Base-by-base conservation (phyloP, 2,888 invertebrate species). In the Synanthedon myopaeformis region DNA sequence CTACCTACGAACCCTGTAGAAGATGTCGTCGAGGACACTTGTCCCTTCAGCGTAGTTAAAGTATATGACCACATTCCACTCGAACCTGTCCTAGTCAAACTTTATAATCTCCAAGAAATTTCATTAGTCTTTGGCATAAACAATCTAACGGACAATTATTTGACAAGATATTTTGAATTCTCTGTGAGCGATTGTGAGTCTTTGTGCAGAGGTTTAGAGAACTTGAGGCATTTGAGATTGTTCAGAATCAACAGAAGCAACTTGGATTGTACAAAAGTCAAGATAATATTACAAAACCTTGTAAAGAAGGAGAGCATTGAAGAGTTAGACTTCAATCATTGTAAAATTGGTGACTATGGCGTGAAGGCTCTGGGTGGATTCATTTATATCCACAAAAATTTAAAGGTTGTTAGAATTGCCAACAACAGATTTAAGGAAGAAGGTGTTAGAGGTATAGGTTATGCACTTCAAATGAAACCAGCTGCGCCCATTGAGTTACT, bases 261-360 rank as follows among this genome's bases (percentile, higher is more conserved):
- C 59, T 69, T 92, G 49, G 89, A 90, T 64, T 90, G 90, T 62
- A 77, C 81, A 0, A 90, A 90, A 68, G 87, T 87, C 0, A 91
- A 90, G 55, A 72, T 89, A 2, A 80, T 92, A 50, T 78, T 91
- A 35, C 89, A 90, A 64, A 81, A 88, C 58, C 72, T 88, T 17
- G 75, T 81, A 0, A 89, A 87, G 57, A 84, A 87, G 58, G 82
- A 80, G 57, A 72, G 82, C 61, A 73, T 92, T 41, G 83, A 88
- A 58, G 90, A 91, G 63, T 64, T 92, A 41, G 91, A 92, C 69
- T 88, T 92, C 52, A 91, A 91, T 56, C 90, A 92, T 66, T 92
- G 92, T 67, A 86, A 89, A 61, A 89, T 92, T 52, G 89, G 86
- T 3, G 89, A 92, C 66, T 80, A 83, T 51, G 92, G 92, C 0